phyloP scores from a whole-genome alignment of 2,797 vertebrate species.

The Myiothlypis coronata region DNA sequence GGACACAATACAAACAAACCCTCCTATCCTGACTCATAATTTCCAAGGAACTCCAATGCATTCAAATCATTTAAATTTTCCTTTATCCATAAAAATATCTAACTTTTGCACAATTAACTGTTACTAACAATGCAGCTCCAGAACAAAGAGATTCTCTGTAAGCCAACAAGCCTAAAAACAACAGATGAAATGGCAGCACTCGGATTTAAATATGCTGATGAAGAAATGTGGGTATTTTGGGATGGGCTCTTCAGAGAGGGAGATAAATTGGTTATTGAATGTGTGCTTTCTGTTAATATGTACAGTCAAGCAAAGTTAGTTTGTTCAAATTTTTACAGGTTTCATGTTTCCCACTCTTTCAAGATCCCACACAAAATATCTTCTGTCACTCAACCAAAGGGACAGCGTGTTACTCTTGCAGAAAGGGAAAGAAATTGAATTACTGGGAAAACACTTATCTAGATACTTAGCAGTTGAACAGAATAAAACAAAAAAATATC shows the following conservation, averaged over 20 bases:
- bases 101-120: not conserved
- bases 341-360: not conserved
- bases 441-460: not conserved
- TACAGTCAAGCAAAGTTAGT: not conserved
- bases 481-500: not conserved
- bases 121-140: not conserved
- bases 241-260: not conserved
- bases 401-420: not conserved
- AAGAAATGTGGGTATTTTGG: not conserved
- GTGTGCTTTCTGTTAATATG: not conserved
- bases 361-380: not conserved
- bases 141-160: not conserved
- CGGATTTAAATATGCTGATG: not conserved
- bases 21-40: constrained; percentile 6
- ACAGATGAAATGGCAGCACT: not conserved
- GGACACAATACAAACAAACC: not conserved
- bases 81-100: not conserved
- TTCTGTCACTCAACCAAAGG: not conserved
- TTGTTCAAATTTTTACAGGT: not conserved
- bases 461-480: not conserved
- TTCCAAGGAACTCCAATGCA: not conserved
- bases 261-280: not conserved
- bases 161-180: not conserved
- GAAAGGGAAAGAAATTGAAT: not conserved
- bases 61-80: not conserved